phyloP scores from a whole-genome alignment of 2,888 invertebrate genomes.

The Amorpha juglandis region DNA sequence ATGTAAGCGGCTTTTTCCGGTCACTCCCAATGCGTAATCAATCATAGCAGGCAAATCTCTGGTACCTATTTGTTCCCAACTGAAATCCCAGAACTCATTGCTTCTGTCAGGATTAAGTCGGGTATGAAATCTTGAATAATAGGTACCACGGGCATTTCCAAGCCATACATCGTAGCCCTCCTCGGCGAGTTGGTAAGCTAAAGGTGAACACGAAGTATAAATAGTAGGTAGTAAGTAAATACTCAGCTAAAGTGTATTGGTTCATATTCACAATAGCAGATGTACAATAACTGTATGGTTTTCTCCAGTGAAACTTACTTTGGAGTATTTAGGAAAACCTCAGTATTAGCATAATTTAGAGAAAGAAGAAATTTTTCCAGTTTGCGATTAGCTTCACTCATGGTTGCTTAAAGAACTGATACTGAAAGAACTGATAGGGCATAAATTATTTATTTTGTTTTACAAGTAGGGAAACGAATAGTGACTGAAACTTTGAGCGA shows the following conservation, averaged over 20 bases:
- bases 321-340: too few species aligned
- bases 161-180: constrained; percentile 90
- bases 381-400: too few species aligned
- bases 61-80: constrained; percentile 91
- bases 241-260: background rate
- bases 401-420: too few species aligned
- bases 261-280: too few species aligned
- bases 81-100: constrained; percentile 86
- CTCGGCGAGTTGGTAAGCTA: constrained; percentile 81
- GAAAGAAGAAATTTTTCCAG: too few species aligned
- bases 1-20: constrained; percentile 85
- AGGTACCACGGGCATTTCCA: constrained; percentile 90
- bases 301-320: too few species aligned
- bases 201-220: constrained; percentile 24
- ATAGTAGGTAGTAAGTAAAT: background rate
- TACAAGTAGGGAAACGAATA: too few species aligned
- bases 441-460: too few species aligned
- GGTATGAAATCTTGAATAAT: constrained; percentile 83
- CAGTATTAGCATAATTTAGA: too few species aligned
- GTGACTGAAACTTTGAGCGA: too few species aligned
- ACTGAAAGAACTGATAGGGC: too few species aligned
- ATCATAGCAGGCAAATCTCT: constrained; percentile 91
- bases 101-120: constrained; percentile 56
- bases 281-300: too few species aligned
- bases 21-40: constrained; percentile 85